phyloP scores from a whole-genome alignment of 2,113 vertebrate genomes.

The Scatophagus argus region DNA sequence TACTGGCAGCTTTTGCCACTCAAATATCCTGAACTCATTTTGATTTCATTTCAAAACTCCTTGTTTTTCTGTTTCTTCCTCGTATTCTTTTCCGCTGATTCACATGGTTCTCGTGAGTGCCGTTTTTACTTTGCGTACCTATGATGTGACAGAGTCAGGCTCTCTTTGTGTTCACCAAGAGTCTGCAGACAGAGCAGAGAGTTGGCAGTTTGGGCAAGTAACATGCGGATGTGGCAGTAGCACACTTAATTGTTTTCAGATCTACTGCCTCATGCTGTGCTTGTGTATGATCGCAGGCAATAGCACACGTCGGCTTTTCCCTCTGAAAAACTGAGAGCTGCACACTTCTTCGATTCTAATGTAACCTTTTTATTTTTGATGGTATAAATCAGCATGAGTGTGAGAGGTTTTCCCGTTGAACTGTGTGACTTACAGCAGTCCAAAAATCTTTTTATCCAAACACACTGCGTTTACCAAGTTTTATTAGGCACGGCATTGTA shows the following conservation, averaged over 20 bases:
- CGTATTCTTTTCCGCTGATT: neutral
- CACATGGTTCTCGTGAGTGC: neutral
- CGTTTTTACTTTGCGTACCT: slow-evolving; percentile 3
- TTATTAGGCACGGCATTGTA: neutral
- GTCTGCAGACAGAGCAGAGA: slow-evolving; percentile 23
- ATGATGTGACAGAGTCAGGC: neutral
- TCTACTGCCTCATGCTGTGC: slow-evolving; percentile 20
- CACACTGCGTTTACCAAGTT: neutral
- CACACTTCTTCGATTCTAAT: neutral
- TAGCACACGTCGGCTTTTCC: slow-evolving; percentile 18
- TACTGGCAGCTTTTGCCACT: neutral
- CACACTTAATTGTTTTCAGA: slow-evolving; percentile 80
- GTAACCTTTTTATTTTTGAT: neutral
- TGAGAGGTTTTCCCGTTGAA: neutral
- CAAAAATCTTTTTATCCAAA: neutral
- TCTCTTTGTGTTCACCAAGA: neutral
- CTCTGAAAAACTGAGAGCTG: neutral
- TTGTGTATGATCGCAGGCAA: slow-evolving; percentile 10
- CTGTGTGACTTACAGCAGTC: neutral
- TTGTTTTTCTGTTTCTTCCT: slow-evolving; percentile 1
- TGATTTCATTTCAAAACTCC: neutral
- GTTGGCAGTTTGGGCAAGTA: slow-evolving; percentile 35
- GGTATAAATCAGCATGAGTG: neutral
- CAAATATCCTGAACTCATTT: neutral
- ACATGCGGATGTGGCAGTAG: slow-evolving; percentile 77